Evolutionary conservation across 2,797 vertebrate genomes (phyloP).

Genomic region (Anguilla pacifica): DNA sequence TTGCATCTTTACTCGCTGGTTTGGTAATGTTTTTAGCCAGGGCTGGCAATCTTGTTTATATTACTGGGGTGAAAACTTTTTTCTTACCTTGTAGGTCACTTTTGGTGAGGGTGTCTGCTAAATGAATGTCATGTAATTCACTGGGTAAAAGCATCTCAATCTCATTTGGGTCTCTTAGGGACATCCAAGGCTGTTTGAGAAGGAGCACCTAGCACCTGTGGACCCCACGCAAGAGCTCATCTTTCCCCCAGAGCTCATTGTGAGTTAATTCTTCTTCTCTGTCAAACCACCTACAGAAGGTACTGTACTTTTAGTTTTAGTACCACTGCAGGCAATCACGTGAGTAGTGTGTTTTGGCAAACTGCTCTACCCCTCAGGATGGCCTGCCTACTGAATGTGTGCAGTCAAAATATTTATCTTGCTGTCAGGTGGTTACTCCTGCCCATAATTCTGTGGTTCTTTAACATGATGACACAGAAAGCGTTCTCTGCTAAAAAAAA

Average conservation of each 20-base stretch:
- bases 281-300: neutral
- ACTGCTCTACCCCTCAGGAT: no score
- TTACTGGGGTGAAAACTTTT: neutral
- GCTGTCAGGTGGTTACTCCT: no score
- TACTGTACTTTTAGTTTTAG: no score
- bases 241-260: constrained; percentile 90
- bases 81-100: neutral
- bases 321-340: no score
- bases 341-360: no score
- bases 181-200: constrained; percentile 67
- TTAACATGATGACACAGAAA: no score
- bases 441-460: no score
- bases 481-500: no score
- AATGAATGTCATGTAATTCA: neutral
- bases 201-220: constrained; percentile 76
- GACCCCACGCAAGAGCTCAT: constrained; percentile 90
- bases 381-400: no score
- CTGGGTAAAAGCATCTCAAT: neutral
- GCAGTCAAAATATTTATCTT: no score
- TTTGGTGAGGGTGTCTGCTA: neutral
- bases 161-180: constrained; percentile 45
- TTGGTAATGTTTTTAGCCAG: neutral
- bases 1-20: neutral
- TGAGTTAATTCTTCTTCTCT: constrained; percentile 56
- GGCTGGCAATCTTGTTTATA: neutral